Evolutionary conservation across 2,113 vertebrate genomes (phyloP).

Genomic region (Cyanoramphus novaezelandiae): DNA sequence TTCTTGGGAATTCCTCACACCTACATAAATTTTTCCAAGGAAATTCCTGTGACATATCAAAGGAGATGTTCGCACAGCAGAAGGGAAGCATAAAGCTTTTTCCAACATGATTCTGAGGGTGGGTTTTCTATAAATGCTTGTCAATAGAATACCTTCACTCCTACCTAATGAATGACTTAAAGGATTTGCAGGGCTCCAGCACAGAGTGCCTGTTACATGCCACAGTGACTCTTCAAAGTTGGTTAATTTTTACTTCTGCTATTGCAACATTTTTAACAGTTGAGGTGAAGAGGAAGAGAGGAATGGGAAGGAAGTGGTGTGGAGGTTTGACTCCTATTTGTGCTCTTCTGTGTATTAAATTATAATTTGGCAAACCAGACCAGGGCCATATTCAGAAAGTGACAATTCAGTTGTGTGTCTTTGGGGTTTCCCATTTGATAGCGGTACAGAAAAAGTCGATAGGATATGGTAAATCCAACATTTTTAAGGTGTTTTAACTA

Average conservation of each 20-base stretch:
- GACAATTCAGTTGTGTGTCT: background rate
- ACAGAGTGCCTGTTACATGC: background rate
- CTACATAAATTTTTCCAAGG: background rate
- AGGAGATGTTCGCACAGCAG: background rate
- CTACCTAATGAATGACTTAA: background rate
- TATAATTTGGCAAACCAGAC: background rate
- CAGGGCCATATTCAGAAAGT: background rate
- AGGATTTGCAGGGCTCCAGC: background rate
- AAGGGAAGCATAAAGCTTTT: background rate
- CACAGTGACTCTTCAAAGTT: background rate
- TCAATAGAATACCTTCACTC: background rate
- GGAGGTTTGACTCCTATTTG: background rate
- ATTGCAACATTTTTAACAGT: background rate
- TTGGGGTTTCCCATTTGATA: background rate
- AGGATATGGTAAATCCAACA: background rate
- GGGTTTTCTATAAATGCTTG: background rate
- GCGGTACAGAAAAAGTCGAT: background rate
- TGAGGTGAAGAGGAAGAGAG: background rate
- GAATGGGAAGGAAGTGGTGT: background rate
- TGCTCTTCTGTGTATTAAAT: background rate
- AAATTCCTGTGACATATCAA: background rate
- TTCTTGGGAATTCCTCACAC: conserved; percentile 15
- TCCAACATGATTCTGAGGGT: background rate
- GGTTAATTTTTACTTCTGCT: background rate
- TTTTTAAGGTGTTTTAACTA: background rate